Evolutionary conservation across 2,113 vertebrate species (phyloP).

Genomic region (Polypterus senegalus): DNA sequence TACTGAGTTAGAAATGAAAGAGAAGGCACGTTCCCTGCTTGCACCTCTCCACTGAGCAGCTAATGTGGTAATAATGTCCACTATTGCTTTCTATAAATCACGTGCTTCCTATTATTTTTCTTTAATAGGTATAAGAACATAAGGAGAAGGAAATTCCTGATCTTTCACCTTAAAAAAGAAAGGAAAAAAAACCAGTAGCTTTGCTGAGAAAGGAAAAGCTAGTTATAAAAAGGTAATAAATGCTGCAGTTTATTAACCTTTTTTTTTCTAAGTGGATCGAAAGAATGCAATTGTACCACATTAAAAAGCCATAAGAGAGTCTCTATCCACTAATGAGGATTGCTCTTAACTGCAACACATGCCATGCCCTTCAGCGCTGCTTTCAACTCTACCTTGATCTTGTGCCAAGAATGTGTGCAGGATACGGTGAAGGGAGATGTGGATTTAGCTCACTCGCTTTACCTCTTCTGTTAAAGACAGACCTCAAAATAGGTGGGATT

Average conservation of each 20-base stretch:
- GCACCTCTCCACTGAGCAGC: constrained; percentile 26
- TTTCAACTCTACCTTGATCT: constrained; percentile 63
- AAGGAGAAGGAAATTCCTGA: constrained; percentile 71
- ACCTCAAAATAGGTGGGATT: constrained; percentile 3
- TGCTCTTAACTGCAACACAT: constrained; percentile 45
- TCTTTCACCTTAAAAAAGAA: constrained; percentile 51
- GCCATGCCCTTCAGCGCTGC: constrained; percentile 49
- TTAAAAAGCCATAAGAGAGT: constrained; percentile 56
- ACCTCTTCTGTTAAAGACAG: constrained; percentile 11
- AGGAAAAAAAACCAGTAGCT: constrained; percentile 46
- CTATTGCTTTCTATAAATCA: constrained; percentile 41
- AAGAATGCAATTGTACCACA: constrained; percentile 61
- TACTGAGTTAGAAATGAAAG: too few relatives aligned
- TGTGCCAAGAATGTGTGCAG: constrained; percentile 56
- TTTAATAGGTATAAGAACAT: constrained; percentile 52
- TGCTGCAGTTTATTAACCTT: constrained; percentile 79
- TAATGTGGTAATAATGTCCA: constrained; percentile 49
- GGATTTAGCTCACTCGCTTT: constrained; percentile 20
- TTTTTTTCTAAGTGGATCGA: constrained; percentile 56
- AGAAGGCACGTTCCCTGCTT: too few relatives aligned
- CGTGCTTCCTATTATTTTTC: constrained; percentile 37
- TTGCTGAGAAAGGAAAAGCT: constrained; percentile 50
- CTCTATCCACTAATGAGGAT: constrained; percentile 70
- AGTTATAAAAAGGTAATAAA: constrained; percentile 62
- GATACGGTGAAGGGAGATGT: constrained; percentile 24